Evolutionary conservation across 2,888 invertebrate species (phyloP), one percentile per base, ranked within the genome.

Genomic region (Drosophila nr. perissopoda): DNA sequence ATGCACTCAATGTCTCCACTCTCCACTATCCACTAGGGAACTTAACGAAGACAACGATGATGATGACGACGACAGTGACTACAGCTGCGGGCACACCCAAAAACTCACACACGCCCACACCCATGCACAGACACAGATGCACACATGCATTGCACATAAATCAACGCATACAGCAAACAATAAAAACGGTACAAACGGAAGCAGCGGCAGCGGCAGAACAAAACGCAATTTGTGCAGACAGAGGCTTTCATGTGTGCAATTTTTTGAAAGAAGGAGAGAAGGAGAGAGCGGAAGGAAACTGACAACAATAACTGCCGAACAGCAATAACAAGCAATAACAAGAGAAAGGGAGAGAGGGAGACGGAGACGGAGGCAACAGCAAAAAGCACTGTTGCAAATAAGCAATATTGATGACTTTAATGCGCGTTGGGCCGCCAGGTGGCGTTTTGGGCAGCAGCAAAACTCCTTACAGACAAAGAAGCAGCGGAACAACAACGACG

Each of bases 401-500:
- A 87, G 86, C 90, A 88, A 81, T 90, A 89, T 87, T 90, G 87
- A 87, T 87, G 90, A 78, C 88, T 78, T 76, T 70, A 61, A 73
- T 65, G 69, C 73, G 68, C 78, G 68, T 68, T 74, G 73, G 70
- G 68, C 71, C 76, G 71, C 78, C 76, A 79, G 78, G 76, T 79
- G 77, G 77, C 70, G 77, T 53, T n/a, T 58, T 18, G n/a, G 56
- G 40, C 21, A n/a, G 2, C 27, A 38, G 7, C 36, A 45, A 36
- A 38, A 29, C 42, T 56, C 18, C 36, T 33, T 42, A 27, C 60
- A 52, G 42, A 36, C 54, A 73, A 66, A 59, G 29, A 59, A 66
- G n/a, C 51, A 29, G 13, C 16, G n/a, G 74, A 59, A 74, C 73
- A 81, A 69, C 54, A 81, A 67, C 58, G 66, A 48, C 53, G 48